Conservation (phyloP, 2,797 vertebrate genomes). For the Thalassophryne amazonica region DNA sequence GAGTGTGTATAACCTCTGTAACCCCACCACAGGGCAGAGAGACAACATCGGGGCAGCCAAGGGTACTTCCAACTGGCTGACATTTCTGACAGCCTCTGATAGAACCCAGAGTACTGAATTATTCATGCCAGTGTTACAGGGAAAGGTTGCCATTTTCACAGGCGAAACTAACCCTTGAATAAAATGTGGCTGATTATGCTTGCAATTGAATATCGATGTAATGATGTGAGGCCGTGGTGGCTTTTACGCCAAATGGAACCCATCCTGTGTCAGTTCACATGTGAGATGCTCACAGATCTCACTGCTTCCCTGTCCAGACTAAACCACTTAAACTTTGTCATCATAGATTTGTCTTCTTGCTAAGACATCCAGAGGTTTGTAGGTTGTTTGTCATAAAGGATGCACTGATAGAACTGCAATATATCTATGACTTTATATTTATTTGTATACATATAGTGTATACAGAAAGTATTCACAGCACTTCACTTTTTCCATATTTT, state of each 20-base stretch:
- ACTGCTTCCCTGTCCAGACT: not conserved
- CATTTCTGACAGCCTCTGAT: constrained; percentile 77
- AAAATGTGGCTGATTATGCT: constrained; percentile 44
- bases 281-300: constrained; percentile 13
- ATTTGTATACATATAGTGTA: too few relatives aligned
- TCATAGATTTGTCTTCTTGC: constrained; percentile 12
- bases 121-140: constrained; percentile 72
- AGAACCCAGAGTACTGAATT: constrained; percentile 67
- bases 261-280: constrained; percentile 29
- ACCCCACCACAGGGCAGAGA: constrained; percentile 51
- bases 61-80: constrained; percentile 62
- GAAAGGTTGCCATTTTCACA: constrained; percentile 63
- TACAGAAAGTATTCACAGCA: too few relatives aligned
- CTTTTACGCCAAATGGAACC: constrained; percentile 43
- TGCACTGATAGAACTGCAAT: too few relatives aligned
- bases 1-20: constrained; percentile 23
- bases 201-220: constrained; percentile 45
- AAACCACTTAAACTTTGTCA: constrained; percentile 1
- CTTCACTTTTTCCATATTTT: too few relatives aligned
- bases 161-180: constrained; percentile 39
- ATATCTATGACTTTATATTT: too few relatives aligned
- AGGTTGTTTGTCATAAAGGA: too few relatives aligned
- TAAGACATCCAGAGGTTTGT: too few relatives aligned
- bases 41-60: constrained; percentile 57
- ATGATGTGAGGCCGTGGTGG: constrained; percentile 38